phyloP scores from a whole-genome alignment of 2,888 invertebrate genomes.

The Sinelater perroti region DNA sequence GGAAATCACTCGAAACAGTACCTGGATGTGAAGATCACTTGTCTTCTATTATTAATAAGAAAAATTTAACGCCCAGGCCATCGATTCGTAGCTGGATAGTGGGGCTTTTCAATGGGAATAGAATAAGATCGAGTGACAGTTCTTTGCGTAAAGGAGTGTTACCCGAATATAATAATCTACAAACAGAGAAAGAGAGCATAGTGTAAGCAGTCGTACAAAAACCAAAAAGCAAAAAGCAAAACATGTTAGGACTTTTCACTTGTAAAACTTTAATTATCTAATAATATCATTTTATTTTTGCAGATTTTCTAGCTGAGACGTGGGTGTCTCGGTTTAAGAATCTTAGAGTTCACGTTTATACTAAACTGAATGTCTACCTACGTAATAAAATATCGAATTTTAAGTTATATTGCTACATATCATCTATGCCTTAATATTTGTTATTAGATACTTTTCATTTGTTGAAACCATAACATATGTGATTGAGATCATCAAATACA shows the following conservation, averaged over 20 bases:
- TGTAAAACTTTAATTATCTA: no score
- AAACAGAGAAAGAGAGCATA: constrained; percentile 68
- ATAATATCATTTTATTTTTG: no score
- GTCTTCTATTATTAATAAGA: constrained; percentile 61
- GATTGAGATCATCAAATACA: constrained; percentile 10
- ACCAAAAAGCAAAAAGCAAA: background rate
- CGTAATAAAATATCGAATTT: constrained; percentile 2
- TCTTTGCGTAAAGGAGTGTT: constrained; percentile 66
- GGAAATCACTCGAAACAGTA: constrained; percentile 82
- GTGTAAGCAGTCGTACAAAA: constrained; percentile 55
- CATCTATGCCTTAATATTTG: constrained; percentile 10
- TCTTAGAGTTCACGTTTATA: no score
- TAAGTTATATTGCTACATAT: constrained; percentile 11
- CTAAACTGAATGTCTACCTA: no score
- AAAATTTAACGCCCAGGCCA: constrained; percentile 69
- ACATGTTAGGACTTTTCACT: no score
- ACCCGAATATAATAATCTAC: constrained; percentile 65
- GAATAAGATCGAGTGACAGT: constrained; percentile 71
- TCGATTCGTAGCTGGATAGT: constrained; percentile 78
- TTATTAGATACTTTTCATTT: constrained; percentile 1
- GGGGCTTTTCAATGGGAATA: constrained; percentile 77
- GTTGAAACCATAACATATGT: background rate
- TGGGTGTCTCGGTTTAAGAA: no score
- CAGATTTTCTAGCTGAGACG: no score
- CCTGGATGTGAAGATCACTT: constrained; percentile 54